phyloP scores from a whole-genome alignment of 2,888 invertebrate species.

The Drosophila colorata region DNA sequence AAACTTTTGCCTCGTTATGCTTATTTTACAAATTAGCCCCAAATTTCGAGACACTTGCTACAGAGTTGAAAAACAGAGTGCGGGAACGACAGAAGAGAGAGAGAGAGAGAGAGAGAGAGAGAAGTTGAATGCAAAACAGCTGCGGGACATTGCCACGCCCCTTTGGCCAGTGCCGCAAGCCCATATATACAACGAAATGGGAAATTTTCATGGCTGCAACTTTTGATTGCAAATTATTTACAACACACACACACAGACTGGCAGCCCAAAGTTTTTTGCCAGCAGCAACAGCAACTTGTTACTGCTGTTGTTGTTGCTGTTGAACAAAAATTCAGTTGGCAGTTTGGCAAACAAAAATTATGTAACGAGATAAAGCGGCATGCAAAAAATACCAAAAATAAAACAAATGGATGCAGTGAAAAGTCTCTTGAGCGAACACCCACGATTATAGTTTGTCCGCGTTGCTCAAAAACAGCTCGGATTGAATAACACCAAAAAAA shows the following conservation, averaged over 20 bases:
- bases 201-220: constrained; percentile 61
- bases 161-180: constrained; percentile 1
- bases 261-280: constrained; percentile 65
- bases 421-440: no score
- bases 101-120: background rate
- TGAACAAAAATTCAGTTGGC: constrained; percentile 17
- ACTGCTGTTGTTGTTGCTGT: constrained; percentile 33
- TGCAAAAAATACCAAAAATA: constrained; percentile 7
- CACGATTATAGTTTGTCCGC: no score
- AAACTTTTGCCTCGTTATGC: constrained; percentile 52
- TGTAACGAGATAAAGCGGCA: constrained; percentile 60
- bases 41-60: constrained; percentile 45
- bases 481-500: no score
- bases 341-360: constrained; percentile 58
- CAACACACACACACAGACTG: constrained; percentile 48
- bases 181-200: constrained; percentile 18
- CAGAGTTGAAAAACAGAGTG: no score
- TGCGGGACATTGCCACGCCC: constrained; percentile 40
- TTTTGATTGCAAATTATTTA: constrained; percentile 80
- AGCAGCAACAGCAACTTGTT: constrained; percentile 50
- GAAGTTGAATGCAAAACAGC: constrained; percentile 33
- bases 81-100: background rate
- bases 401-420: constrained; percentile 4
- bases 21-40: constrained; percentile 71
- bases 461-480: no score